phyloP scores from a whole-genome alignment of 2,113 vertebrate genomes.

The Coreoperca whiteheadi region DNA sequence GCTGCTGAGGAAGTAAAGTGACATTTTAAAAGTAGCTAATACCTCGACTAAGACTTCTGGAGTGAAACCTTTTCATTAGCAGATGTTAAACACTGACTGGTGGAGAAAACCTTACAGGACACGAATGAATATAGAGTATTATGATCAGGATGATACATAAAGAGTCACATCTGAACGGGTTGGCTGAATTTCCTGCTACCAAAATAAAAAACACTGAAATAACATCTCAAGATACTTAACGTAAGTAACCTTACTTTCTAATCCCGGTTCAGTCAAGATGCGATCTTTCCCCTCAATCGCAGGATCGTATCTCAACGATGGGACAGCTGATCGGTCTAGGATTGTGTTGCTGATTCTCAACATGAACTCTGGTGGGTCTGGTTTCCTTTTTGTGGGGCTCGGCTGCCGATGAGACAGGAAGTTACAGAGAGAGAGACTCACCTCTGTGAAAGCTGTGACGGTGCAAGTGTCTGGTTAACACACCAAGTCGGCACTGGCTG shows the following conservation, averaged over 20 bases:
- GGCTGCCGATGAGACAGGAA: slow-evolving; percentile 71
- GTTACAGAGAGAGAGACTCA: neutral
- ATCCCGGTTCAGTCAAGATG: neutral
- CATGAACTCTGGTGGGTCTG: slow-evolving; percentile 25
- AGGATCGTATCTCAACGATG: neutral
- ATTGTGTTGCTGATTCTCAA: neutral
- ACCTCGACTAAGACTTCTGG: neutral
- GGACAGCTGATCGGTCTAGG: slow-evolving; percentile 13
- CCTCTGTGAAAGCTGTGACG: slow-evolving; percentile 7
- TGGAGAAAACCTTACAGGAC: neutral
- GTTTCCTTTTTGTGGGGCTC: slow-evolving; percentile 68
- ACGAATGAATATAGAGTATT: neutral
- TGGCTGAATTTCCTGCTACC: neutral
- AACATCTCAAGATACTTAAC: neutral
- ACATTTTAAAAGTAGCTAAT: neutral
- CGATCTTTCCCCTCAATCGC: neutral
- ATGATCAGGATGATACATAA: neutral
- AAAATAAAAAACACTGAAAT: neutral
- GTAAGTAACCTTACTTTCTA: slow-evolving; percentile 15
- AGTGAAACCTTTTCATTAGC: neutral
- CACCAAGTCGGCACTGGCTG: slow-evolving; percentile 1
- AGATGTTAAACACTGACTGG: neutral
- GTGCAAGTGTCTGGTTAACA: slow-evolving; percentile 30
- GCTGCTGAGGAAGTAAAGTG: neutral
- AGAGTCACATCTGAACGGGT: neutral